These are phyloP conservation scores for Sarcophaga caerulescens DNA, from an alignment of 2,888 invertebrate species.

Conservation along the genomic window DNA sequence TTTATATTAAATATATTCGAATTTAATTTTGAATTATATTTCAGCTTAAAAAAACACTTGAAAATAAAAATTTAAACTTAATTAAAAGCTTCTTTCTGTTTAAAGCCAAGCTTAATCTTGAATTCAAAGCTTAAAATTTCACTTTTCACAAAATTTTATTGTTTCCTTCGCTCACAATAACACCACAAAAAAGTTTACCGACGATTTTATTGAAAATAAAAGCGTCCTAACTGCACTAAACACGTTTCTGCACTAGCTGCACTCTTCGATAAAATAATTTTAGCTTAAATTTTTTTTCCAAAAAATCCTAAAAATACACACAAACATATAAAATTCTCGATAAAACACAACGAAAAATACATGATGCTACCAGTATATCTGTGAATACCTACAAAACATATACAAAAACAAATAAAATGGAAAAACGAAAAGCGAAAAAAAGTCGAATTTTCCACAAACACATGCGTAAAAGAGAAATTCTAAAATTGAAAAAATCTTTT, in stretches of 20 bases:
- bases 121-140: conserved; percentile 1
- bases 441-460: conserved; percentile 55
- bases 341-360: conserved; percentile 13
- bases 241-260: conserved; percentile 76
- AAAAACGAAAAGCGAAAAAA: conserved; percentile 61
- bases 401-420: not conserved
- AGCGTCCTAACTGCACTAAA: conserved; percentile 77
- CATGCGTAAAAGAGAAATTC: conserved; percentile 3
- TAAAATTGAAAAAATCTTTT: not conserved
- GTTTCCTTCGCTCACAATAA: not conserved
- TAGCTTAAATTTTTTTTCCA: conserved; percentile 67
- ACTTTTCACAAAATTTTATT: conserved; percentile 25
- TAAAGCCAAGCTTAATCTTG: conserved; percentile 26
- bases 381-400: not conserved
- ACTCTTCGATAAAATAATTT: conserved; percentile 62
- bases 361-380: conserved; percentile 46
- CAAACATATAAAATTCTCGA: conserved; percentile 48
- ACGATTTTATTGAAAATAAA: conserved; percentile 44
- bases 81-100: not conserved
- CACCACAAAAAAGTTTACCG: conserved; percentile 46
- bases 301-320: conserved; percentile 47
- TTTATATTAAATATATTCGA: too few relatives aligned
- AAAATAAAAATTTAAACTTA: too few relatives aligned
- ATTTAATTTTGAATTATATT: too few relatives aligned
- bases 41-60: too few relatives aligned